These are phyloP conservation scores for Oreortyx pictus DNA, from an alignment of 2,797 vertebrate genomes.

Conservation along the genomic window DNA sequence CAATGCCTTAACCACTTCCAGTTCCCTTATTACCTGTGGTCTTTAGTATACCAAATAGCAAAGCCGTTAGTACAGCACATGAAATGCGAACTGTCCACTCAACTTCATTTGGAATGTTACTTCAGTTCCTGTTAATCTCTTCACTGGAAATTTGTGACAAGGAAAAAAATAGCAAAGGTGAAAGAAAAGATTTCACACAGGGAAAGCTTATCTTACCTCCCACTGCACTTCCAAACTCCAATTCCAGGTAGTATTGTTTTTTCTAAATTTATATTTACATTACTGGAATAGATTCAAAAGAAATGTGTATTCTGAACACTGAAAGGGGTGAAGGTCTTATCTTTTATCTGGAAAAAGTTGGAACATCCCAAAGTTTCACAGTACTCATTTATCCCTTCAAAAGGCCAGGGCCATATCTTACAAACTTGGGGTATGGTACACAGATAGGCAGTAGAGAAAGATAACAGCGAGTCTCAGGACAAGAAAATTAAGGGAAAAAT, in stretches of 20 bases:
- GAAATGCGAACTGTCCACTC: not conserved
- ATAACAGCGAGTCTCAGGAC: not conserved
- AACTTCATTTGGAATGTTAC: not conserved
- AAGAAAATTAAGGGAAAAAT: not conserved
- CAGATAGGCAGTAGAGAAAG: not conserved
- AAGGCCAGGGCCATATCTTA: not conserved
- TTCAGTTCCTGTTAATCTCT: constrained; percentile 32
- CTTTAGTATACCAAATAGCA: not conserved
- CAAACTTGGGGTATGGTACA: not conserved
- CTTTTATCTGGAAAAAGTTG: constrained; percentile 55
- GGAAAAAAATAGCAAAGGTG: constrained; percentile 27
- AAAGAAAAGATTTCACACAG: constrained; percentile 64
- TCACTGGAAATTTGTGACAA: constrained; percentile 44
- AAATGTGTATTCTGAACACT: constrained; percentile 1
- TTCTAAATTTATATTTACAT: constrained; percentile 59
- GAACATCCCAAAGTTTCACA: constrained; percentile 51
- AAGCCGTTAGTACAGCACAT: not conserved
- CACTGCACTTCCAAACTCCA: constrained; percentile 54
- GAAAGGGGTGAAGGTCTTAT: constrained; percentile 48
- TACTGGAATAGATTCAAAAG: constrained; percentile 63
- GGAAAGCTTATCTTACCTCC: constrained; percentile 71
- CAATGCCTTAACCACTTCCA: not conserved
- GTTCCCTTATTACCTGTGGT: not conserved
- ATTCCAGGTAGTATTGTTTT: constrained; percentile 69
- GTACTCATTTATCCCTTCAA: constrained; percentile 39